Conservation (phyloP, 2,888 invertebrate genomes). For the Leptothorax acervorum region DNA sequence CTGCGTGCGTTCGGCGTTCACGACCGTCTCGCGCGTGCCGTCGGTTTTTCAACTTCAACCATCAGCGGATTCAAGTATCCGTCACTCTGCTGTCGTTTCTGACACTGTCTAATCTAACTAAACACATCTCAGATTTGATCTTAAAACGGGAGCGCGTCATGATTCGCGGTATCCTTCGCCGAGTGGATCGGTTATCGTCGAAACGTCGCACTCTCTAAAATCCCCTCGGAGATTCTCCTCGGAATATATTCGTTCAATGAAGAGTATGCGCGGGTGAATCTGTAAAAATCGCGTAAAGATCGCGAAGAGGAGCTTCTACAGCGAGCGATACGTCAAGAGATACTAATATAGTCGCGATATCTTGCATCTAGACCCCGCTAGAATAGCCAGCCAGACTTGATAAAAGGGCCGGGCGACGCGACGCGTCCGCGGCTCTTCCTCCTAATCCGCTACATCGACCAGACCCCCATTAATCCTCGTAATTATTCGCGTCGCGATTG, state of each 20-base stretch:
- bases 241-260: background rate
- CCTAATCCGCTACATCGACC: conserved; percentile 31
- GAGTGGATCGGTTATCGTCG: background rate
- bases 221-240: background rate
- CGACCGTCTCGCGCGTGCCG: conserved; percentile 27
- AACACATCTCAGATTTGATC: background rate
- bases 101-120: background rate
- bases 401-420: background rate
- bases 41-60: conserved; percentile 26
- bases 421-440: conserved; percentile 10
- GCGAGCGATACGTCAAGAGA: background rate
- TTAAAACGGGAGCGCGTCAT: background rate
- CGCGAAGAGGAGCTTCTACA: too few species aligned
- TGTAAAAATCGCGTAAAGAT: background rate
- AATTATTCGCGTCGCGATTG: conserved; percentile 52
- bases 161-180: background rate
- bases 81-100: background rate
- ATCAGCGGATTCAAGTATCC: conserved; percentile 31
- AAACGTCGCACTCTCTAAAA: background rate
- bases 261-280: background rate
- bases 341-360: conserved; percentile 7
- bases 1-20: conserved; percentile 7
- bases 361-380: background rate
- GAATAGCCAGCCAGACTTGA: background rate
- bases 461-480: conserved; percentile 32